phyloP scores from a whole-genome alignment of 2,113 vertebrate genomes.

The Bostrychus sinensis region DNA sequence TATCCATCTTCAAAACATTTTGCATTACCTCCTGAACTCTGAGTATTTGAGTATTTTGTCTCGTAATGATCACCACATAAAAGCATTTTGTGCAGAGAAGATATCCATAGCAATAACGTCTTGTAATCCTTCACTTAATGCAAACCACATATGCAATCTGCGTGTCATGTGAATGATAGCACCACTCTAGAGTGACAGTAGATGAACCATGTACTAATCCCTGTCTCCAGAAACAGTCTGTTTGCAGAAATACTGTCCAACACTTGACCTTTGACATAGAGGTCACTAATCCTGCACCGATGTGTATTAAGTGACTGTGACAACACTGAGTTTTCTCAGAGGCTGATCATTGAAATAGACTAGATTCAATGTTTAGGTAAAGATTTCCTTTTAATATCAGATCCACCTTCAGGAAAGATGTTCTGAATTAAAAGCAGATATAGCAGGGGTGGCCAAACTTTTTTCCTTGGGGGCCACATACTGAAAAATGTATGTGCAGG shows the following conservation, averaged over 20 bases:
- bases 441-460: too few relatives aligned
- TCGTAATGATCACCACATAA: background rate
- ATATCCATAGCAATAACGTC: constrained; percentile 48
- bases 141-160: constrained; percentile 41
- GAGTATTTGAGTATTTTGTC: too few relatives aligned
- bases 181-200: constrained; percentile 4
- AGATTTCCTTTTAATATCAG: background rate
- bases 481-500: too few relatives aligned
- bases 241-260: constrained; percentile 19
- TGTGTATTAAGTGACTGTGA: constrained; percentile 19
- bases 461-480: too few relatives aligned
- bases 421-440: background rate
- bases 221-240: constrained; percentile 19
- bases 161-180: constrained; percentile 16
- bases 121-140: constrained; percentile 54
- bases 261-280: background rate
- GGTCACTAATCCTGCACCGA: constrained; percentile 3
- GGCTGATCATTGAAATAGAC: too few relatives aligned
- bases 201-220: constrained; percentile 25
- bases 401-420: background rate
- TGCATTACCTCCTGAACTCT: too few relatives aligned
- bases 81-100: constrained; percentile 25
- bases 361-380: too few relatives aligned
- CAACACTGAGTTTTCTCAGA: background rate
- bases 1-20: too few relatives aligned